Percentiles rank a stretch among this genome's conserved stretches.
phyloP scores from a whole-genome alignment of 2,888 invertebrate genomes.

The Nomada fabriciana region DNA sequence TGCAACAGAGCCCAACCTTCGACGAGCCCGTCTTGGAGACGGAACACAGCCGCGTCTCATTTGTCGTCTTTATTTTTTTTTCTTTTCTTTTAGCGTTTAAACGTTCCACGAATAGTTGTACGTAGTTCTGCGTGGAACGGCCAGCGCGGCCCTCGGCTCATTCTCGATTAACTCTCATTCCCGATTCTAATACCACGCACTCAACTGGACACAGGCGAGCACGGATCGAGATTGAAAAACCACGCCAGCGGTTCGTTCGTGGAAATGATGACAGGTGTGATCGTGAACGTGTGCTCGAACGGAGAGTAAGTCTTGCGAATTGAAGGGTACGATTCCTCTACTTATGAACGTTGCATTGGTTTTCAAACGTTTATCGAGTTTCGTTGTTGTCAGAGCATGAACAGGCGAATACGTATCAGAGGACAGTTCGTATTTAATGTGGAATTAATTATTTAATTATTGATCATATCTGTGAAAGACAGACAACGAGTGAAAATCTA shows the following conservation, averaged over 20 bases:
- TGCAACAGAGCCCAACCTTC: slow-evolving; percentile 78
- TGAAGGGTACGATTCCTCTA: slow-evolving; percentile 11
- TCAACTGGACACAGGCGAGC: slow-evolving; percentile 58
- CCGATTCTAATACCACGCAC: slow-evolving; percentile 60
- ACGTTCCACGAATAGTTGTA: slow-evolving; percentile 41
- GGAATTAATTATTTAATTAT: no score
- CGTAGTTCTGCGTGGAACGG: slow-evolving; percentile 28
- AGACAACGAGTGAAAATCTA: no score
- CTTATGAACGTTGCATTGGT: slow-evolving; percentile 8
- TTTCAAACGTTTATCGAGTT: background rate
- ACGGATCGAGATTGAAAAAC: slow-evolving; percentile 28
- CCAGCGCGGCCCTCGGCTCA: slow-evolving; percentile 38
- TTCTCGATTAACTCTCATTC: slow-evolving; percentile 36
- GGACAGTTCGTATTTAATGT: no score
- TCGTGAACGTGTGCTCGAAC: slow-evolving; percentile 31
- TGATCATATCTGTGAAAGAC: no score
- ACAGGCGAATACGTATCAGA: no score
- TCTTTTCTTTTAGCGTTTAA: slow-evolving; percentile 3
- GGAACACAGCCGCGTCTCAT: slow-evolving; percentile 13
- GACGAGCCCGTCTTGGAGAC: slow-evolving; percentile 44
- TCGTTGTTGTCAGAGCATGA: background rate
- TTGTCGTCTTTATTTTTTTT: slow-evolving; percentile 26
- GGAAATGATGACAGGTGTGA: slow-evolving; percentile 27
- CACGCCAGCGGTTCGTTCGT: slow-evolving; percentile 27
- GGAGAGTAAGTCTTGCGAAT: slow-evolving; percentile 44